phyloP scores from a whole-genome alignment of 64 coral and sea anemone species.

The Trachythela sp. region DNA sequence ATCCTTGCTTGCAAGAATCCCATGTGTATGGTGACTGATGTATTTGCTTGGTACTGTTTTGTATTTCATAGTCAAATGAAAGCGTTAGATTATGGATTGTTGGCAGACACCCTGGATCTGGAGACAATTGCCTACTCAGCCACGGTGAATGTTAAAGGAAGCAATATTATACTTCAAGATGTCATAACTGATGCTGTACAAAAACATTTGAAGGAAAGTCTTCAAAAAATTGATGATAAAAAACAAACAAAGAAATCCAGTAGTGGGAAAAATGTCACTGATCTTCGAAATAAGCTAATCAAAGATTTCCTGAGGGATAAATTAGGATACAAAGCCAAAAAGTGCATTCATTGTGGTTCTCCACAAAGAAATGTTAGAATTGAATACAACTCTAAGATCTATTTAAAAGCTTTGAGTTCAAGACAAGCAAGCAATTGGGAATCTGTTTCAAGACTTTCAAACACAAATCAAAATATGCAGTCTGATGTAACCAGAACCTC shows the following conservation, averaged over 20 bases:
- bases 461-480: background rate
- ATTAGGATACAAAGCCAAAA: constrained; percentile 46
- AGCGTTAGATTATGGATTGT: constrained; percentile 75
- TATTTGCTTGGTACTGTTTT: too few relatives aligned
- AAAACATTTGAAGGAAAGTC: constrained; percentile 42
- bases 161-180: constrained; percentile 30
- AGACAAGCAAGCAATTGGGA: constrained; percentile 64
- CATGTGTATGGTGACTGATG: too few relatives aligned
- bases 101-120: constrained; percentile 59
- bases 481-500: background rate
- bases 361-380: constrained; percentile 65
- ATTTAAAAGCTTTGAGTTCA: constrained; percentile 58
- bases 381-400: constrained; percentile 75
- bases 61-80: constrained; percentile 80
- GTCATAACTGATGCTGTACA: constrained; percentile 33
- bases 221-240: constrained; percentile 48
- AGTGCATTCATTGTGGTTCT: constrained; percentile 59
- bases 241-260: constrained; percentile 54
- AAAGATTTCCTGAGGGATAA: constrained; percentile 72
- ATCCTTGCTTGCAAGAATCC: too few relatives aligned
- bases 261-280: constrained; percentile 75
- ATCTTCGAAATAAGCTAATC: constrained; percentile 63
- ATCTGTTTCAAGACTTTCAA: constrained; percentile 4
- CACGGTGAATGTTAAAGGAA: constrained; percentile 1
- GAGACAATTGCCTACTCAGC: constrained; percentile 39